Conservation (phyloP, 2,797 vertebrate species). For the Megaceryle alcyon region DNA sequence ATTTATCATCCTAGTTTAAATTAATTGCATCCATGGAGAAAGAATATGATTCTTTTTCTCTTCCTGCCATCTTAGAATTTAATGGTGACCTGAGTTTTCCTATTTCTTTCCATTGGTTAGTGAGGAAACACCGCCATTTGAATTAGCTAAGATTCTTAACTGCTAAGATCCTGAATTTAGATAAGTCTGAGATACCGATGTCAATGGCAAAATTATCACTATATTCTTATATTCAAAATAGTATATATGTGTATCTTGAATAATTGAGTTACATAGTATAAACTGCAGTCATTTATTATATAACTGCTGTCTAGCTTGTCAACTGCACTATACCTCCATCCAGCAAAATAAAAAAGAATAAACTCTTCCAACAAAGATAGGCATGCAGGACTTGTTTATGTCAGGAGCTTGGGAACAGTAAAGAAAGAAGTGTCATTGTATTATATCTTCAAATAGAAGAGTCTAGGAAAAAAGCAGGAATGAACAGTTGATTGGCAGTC, state of each 20-base stretch:
- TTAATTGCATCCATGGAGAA: neutral
- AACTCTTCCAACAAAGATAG: rapidly evolving
- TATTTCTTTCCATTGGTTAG: neutral
- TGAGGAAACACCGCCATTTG: neutral
- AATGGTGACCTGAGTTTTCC: neutral
- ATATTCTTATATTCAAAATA: neutral
- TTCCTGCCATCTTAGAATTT: neutral
- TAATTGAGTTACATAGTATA: neutral
- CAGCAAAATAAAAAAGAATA: neutral
- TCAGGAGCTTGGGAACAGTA: neutral
- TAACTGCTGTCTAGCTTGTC: neutral
- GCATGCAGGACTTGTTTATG: neutral
- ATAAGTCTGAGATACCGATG: neutral
- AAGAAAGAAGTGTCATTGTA: neutral
- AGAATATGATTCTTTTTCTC: neutral
- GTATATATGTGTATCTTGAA: neutral
- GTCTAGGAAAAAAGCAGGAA: neutral
- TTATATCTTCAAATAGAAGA: neutral
- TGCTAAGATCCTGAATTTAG: neutral
- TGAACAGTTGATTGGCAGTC: neutral
- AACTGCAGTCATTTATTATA: neutral
- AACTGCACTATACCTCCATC: neutral
- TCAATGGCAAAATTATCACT: neutral
- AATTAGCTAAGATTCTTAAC: neutral
- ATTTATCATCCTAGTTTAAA: neutral